These are phyloP conservation scores for Chelidonichthys spinosus DNA, from an alignment of 2,797 vertebrate species.

Conservation along the genomic window DNA sequence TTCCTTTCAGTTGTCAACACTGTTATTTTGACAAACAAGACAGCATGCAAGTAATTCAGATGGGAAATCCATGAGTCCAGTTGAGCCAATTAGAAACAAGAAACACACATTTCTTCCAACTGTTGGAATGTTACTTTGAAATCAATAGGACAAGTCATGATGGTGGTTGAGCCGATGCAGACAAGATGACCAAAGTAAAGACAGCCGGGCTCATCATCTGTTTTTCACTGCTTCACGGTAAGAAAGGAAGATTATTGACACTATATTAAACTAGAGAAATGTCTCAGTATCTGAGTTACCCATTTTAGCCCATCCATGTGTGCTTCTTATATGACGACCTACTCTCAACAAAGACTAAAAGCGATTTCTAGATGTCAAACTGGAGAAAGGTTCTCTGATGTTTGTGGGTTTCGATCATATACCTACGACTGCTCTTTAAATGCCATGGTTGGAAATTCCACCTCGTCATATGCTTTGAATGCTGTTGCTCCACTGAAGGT, in stretches of 20 bases:
- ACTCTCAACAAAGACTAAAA: too few species aligned
- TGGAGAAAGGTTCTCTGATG: too few species aligned
- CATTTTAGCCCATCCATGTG: too few species aligned
- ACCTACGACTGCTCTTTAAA: too few species aligned
- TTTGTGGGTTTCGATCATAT: too few species aligned
- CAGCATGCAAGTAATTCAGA: neutral
- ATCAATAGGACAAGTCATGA: neutral
- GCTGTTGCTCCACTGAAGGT: too few species aligned
- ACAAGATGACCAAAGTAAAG: conserved; percentile 17
- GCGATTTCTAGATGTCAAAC: too few species aligned
- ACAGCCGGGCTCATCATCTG: conserved; percentile 15
- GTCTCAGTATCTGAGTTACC: too few species aligned
- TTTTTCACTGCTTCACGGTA: conserved; percentile 48
- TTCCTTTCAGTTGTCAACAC: neutral
- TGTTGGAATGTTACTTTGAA: neutral
- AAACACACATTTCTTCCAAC: neutral
- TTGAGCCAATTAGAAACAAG: conserved; percentile 1
- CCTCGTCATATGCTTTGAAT: too few species aligned
- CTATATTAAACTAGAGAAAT: neutral
- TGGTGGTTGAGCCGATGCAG: neutral
- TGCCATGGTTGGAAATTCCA: too few species aligned
- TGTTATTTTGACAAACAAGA: neutral
- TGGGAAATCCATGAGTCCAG: neutral
- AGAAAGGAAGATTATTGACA: conserved; percentile 3
- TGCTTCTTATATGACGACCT: too few species aligned